phyloP scores from a whole-genome alignment of 2,888 invertebrate genomes.

The Desoria tigrina region DNA sequence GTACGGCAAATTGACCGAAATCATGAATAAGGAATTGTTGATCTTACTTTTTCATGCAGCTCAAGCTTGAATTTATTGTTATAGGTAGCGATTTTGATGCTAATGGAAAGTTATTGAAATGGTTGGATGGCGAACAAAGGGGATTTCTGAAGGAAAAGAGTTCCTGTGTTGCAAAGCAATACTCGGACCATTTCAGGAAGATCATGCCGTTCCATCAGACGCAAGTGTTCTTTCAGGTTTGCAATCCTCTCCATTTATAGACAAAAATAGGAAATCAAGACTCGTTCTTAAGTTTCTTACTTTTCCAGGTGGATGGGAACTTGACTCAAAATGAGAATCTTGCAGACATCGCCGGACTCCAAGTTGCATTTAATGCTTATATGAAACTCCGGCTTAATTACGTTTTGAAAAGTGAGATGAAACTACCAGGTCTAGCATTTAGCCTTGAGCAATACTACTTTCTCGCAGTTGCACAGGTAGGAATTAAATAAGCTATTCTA shows the following conservation, averaged over 20 bases:
- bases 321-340: conserved; percentile 62
- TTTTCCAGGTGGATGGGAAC: conserved; percentile 60
- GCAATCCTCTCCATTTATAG: not conserved
- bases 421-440: conserved; percentile 59
- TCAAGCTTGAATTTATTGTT: not conserved
- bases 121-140: conserved; percentile 59
- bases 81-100: conserved; percentile 56
- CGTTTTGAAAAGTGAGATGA: conserved; percentile 52
- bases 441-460: conserved; percentile 61
- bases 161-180: conserved; percentile 60
- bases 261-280: conserved; percentile 2
- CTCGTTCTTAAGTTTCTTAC: not conserved
- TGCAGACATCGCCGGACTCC: conserved; percentile 61
- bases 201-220: conserved; percentile 59
- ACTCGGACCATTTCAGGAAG: conserved; percentile 58
- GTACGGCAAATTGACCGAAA: no score
- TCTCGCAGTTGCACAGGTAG: conserved; percentile 61
- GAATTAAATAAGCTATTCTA: not conserved
- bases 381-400: conserved; percentile 43
- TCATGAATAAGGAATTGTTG: no score
- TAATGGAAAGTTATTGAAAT: conserved; percentile 56
- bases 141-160: conserved; percentile 58
- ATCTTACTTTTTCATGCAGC: no score
- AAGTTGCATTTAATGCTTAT: conserved; percentile 59
- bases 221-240: conserved; percentile 60